Base-by-base conservation (phyloP, 1,140 invertebrate genomes). In the Drosophila burlai region DNA sequence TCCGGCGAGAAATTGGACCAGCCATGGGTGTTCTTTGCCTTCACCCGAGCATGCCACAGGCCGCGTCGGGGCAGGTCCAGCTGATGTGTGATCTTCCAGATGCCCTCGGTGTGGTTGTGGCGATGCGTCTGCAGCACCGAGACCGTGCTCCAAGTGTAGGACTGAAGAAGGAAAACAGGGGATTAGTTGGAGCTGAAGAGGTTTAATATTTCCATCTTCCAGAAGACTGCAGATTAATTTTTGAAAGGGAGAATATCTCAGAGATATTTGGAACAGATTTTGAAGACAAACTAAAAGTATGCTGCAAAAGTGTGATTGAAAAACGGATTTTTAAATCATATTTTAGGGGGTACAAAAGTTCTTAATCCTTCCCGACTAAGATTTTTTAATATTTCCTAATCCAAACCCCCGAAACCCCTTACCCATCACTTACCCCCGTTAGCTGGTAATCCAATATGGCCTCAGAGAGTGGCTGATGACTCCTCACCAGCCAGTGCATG, bases 51-150 rank as follows among this genome's bases (percentile, higher is more conserved):
- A 61, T 93, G 81, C 92, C 92, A 93, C 49, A 72, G 42, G n/a
- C 92, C 92, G 0, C 67, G 29, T 2, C 78, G 76, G 11, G 77
- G 60, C 59, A 93, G 57, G 50, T 93, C 91, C 71, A 93, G 87
- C 58, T 93, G 77, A 52, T 93, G 92, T 29, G 81, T 91, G 16
- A 93, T 80, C 80, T 93, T 92, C 92, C 92, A 93, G 60, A 92
- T 84, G 73, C 75, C 80, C 5, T 66, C 81, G 13, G 82, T 74
- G 52, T 90, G 79, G 21, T 78, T 73, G 36, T 93, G 92, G 24
- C 82, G 92, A 21, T 90, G 76, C n/a, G 92, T 92, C 18, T 91
- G 76, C 26, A 93, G 66, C 34, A 93, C 74, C 0, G 81, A 76
- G 0, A 92, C 92, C 0, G 91, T 92, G 67, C 80, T 91, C 92